Percentiles rank a stretch among this genome's conserved stretches.
phyloP scores from a whole-genome alignment of 2,113 vertebrate species.

The western clawed frog (Xenopus tropicalis) region UCB_Xtro_10.0 CM004443.2:65130001-65130500 shows the following conservation, averaged over 20 bases:
- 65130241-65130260: constrained; percentile 1
- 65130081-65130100: constrained; percentile 32
- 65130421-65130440: constrained; percentile 8
- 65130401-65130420: constrained; percentile 24
- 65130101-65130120: constrained; percentile 33
- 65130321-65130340: constrained; percentile 14
- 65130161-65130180: constrained; percentile 16
- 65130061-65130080: constrained; percentile 35
- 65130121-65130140: constrained; percentile 31
- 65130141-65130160: constrained; percentile 31
- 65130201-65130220: constrained; percentile 20
- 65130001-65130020: constrained; percentile 37
- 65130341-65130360: background rate
- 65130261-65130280: constrained; percentile 18
- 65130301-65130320: constrained; percentile 9
- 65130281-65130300: constrained; percentile 17
- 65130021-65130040: constrained; percentile 40
- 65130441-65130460: constrained; percentile 4
- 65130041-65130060: constrained; percentile 43
- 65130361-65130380: constrained; percentile 5
- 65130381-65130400: background rate
- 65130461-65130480: constrained; percentile 19
- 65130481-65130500: constrained; percentile 23
- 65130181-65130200: constrained; percentile 30
- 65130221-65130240: constrained; percentile 14